A percentile compares a stretch with the other conserved stretches of the same genome.
phyloP scores from a whole-genome alignment of 2,888 invertebrate species.

The Euclidia mi region DNA sequence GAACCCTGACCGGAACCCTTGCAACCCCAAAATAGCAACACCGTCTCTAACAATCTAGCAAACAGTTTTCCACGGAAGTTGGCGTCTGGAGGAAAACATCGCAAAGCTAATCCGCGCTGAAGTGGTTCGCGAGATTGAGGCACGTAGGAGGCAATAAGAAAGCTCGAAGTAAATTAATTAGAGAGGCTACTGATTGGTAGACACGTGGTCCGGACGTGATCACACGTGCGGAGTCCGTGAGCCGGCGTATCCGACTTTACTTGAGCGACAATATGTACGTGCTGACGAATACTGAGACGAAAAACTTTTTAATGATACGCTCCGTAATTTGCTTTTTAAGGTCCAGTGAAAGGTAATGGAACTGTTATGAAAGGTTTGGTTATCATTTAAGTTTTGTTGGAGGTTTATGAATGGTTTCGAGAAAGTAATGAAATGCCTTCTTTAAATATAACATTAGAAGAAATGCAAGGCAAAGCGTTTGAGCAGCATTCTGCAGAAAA shows the following conservation, averaged over 20 bases:
- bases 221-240: conserved; percentile 51
- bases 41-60: no score
- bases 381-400: not conserved
- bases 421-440: no score
- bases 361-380: not conserved
- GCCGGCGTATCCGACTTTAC: conserved; percentile 51
- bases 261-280: conserved; percentile 50
- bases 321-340: conserved; percentile 10
- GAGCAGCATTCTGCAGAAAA: no score
- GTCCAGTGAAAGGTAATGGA: conserved; percentile 16
- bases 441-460: no score
- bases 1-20: no score
- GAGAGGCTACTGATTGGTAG: conserved; percentile 23
- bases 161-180: conserved; percentile 30
- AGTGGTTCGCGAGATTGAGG: conserved; percentile 48
- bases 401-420: no score
- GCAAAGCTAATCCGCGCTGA: conserved; percentile 29
- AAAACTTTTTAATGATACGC: conserved; percentile 27
- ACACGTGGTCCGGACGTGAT: conserved; percentile 21
- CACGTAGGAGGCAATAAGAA: conserved; percentile 48
- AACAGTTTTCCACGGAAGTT: conserved; percentile 5
- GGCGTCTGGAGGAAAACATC: conserved; percentile 10
- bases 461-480: no score
- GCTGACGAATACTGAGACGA: conserved; percentile 45
- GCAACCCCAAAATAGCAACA: no score